A percentile compares a stretch with the other conserved stretches of the same genome.
Evolutionary conservation across 1,140 invertebrate genomes (phyloP).

Genomic region (Idris sp.): DNA sequence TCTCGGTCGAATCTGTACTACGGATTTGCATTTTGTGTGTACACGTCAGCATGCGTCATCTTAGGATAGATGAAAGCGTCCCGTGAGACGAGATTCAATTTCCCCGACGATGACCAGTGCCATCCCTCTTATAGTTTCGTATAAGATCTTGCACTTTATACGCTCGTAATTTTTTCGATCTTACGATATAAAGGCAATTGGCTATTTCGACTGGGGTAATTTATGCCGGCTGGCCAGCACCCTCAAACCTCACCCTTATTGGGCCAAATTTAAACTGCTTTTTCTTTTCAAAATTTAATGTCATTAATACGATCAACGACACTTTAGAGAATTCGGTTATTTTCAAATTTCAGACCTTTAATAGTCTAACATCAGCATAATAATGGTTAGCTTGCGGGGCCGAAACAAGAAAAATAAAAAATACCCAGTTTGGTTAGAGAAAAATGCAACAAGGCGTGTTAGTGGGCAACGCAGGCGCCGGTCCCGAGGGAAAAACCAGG

Average conservation of each 20-base stretch:
- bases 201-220: slow-evolving; percentile 41
- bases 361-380: slow-evolving; percentile 29
- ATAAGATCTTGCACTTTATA: slow-evolving; percentile 73
- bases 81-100: slow-evolving; percentile 78
- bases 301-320: slow-evolving; percentile 24
- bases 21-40: slow-evolving; percentile 64
- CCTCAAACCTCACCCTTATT: too few relatives aligned
- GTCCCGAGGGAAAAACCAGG: slow-evolving; percentile 71
- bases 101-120: slow-evolving; percentile 76
- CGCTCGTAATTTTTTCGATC: slow-evolving; percentile 73
- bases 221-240: too few relatives aligned
- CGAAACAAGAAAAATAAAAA: slow-evolving; percentile 51
- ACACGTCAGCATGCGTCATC: slow-evolving; percentile 75
- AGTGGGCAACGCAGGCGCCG: slow-evolving; percentile 43
- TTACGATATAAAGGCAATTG: slow-evolving; percentile 65
- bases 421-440: slow-evolving; percentile 41
- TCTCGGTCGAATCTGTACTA: slow-evolving; percentile 7
- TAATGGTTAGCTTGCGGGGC: slow-evolving; percentile 37
- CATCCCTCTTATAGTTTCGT: slow-evolving; percentile 64
- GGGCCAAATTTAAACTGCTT: too few relatives aligned
- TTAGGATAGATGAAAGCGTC: slow-evolving; percentile 62
- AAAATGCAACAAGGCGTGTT: slow-evolving; percentile 66
- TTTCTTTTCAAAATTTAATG: slow-evolving; percentile 19
- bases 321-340: slow-evolving; percentile 34
- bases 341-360: slow-evolving; percentile 3